These are phyloP conservation scores for Anagrus nilaparvatae DNA, from an alignment of 1,140 invertebrate genomes.

Conservation along the genomic window DNA sequence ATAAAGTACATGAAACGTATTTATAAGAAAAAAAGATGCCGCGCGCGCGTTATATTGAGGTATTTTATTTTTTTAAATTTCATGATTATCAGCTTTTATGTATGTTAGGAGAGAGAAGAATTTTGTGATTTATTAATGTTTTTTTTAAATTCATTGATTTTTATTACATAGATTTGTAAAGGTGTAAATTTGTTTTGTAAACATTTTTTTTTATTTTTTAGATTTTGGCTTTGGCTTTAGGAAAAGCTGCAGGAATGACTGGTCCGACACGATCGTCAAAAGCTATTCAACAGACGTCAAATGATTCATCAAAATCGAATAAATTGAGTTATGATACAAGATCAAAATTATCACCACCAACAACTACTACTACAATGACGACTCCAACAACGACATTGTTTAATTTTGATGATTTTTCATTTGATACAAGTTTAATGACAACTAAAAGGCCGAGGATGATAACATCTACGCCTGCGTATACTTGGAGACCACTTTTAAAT, in stretches of 20 bases:
- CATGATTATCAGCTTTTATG: too few relatives aligned
- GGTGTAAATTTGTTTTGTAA: too few relatives aligned
- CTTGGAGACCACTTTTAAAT: too few relatives aligned
- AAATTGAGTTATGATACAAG: background rate
- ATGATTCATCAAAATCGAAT: constrained; percentile 22
- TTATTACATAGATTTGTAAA: too few relatives aligned
- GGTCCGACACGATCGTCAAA: constrained; percentile 35
- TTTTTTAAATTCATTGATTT: too few relatives aligned
- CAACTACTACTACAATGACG: constrained; percentile 1
- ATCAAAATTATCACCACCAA: constrained; percentile 4
- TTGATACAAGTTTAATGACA: background rate
- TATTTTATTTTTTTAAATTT: too few relatives aligned
- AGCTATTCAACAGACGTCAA: constrained; percentile 27
- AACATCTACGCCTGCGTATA: constrained; percentile 2
- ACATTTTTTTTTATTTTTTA: constrained; percentile 16
- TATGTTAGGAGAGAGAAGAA: too few relatives aligned
- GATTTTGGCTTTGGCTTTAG: constrained; percentile 35
- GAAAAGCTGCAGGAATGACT: constrained; percentile 15
- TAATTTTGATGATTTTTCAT: too few relatives aligned
- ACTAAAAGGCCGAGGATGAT: constrained; percentile 3
- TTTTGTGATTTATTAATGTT: too few relatives aligned
- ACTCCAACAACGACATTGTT: constrained; percentile 7
- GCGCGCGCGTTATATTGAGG: too few relatives aligned
- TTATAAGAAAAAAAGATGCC: too few relatives aligned
- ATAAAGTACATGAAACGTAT: too few relatives aligned